phyloP scores from a whole-genome alignment of 2,888 invertebrate genomes.

The Sphaerophoria rueppellii region DNA sequence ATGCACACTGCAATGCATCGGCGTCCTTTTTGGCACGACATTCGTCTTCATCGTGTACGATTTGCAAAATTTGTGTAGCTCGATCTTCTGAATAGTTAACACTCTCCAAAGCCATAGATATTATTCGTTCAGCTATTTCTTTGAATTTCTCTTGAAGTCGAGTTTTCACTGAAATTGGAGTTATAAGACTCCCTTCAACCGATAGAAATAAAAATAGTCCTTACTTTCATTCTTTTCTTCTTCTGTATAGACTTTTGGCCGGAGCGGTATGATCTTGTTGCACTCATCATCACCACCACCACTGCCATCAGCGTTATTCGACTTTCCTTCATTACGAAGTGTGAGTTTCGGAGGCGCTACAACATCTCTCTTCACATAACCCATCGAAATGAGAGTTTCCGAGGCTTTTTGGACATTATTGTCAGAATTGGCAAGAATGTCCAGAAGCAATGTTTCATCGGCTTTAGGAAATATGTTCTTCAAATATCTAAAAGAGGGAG shows the following conservation, averaged over 20 bases:
- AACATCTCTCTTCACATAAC: slow-evolving; percentile 91
- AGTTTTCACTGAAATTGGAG: slow-evolving; percentile 85
- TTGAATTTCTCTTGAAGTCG: slow-evolving; percentile 89
- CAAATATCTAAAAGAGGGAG: slow-evolving; percentile 87
- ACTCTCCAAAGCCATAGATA: slow-evolving; percentile 93
- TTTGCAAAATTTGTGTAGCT: slow-evolving; percentile 90
- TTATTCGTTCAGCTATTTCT: slow-evolving; percentile 90
- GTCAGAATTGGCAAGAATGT: slow-evolving; percentile 92
- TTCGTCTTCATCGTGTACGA: slow-evolving; percentile 86
- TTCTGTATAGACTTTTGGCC: slow-evolving; percentile 86
- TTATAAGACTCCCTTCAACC: no score
- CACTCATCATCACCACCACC: slow-evolving; percentile 75
- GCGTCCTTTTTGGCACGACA: slow-evolving; percentile 77
- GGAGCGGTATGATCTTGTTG: slow-evolving; percentile 79
- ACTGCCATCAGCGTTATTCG: slow-evolving; percentile 76
- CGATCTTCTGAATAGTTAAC: slow-evolving; percentile 92
- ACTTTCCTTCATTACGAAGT: slow-evolving; percentile 82
- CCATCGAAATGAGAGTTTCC: slow-evolving; percentile 90
- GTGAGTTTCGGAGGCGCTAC: slow-evolving; percentile 84
- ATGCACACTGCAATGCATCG: slow-evolving; percentile 65
- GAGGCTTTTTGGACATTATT: slow-evolving; percentile 95
- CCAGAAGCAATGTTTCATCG: slow-evolving; percentile 93
- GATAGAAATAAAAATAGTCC: slow-evolving; percentile 71
- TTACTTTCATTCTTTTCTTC: slow-evolving; percentile 88
- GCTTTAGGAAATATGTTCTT: slow-evolving; percentile 95